Evolutionary conservation across 1,140 invertebrate species (phyloP).

Genomic region (Formica exsecta): DNA sequence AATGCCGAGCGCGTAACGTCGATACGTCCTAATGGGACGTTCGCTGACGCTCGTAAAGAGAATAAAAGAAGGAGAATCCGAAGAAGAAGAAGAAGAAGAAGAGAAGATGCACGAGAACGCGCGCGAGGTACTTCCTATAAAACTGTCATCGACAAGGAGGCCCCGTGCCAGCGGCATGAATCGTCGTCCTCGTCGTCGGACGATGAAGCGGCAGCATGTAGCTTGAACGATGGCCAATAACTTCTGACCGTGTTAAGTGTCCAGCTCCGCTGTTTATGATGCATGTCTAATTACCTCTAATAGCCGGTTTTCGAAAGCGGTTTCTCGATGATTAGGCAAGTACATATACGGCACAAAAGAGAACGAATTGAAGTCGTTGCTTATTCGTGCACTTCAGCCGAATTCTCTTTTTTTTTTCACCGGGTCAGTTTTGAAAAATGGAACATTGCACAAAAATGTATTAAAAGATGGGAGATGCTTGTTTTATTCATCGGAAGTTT

Average conservation of each 20-base stretch:
- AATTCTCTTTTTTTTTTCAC: too few relatives aligned
- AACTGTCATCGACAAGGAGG: constrained; percentile 45
- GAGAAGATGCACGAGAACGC: background rate
- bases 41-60: constrained; percentile 35
- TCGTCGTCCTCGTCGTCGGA: background rate
- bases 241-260: constrained; percentile 72
- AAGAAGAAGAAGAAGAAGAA: background rate
- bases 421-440: constrained; percentile 7
- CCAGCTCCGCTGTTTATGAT: constrained; percentile 73
- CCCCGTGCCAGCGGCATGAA: constrained; percentile 1
- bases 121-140: constrained; percentile 34
- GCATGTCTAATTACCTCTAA: constrained; percentile 80
- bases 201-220: constrained; percentile 34
- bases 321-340: constrained; percentile 54
- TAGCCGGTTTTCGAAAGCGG: constrained; percentile 77
- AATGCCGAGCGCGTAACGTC: constrained; percentile 53
- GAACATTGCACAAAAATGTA: constrained; percentile 19
- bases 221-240: constrained; percentile 69
- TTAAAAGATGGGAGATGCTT: constrained; percentile 44
- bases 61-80: constrained; percentile 31
- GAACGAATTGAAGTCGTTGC: constrained; percentile 58
- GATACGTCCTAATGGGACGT: constrained; percentile 59
- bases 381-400: constrained; percentile 19
- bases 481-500: constrained; percentile 30
- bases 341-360: constrained; percentile 16